Evolutionary conservation across 2,888 invertebrate genomes (phyloP).

Genomic region (Lithophane socia): DNA sequence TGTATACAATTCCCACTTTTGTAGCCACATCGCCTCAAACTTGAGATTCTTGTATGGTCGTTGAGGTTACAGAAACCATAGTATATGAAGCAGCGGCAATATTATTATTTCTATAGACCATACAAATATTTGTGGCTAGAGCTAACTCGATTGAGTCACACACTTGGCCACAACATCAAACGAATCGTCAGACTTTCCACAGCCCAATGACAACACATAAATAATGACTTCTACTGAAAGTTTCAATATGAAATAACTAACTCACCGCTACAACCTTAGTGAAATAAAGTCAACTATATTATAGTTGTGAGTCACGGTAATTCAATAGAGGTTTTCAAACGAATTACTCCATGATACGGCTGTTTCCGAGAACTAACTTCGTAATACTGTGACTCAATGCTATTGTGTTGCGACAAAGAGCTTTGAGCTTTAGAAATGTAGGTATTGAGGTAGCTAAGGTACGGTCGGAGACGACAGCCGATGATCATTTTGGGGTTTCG

Average conservation of each 20-base stretch:
- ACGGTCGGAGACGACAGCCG: neutral
- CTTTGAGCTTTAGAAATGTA: constrained; percentile 33
- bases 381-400: constrained; percentile 65
- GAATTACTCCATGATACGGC: constrained; percentile 58
- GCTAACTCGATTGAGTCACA: neutral
- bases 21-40: neutral
- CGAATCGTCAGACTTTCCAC: constrained; percentile 27
- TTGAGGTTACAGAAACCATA: neutral
- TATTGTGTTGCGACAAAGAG: constrained; percentile 37
- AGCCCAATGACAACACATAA: constrained; percentile 9
- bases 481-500: neutral
- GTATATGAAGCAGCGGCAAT: too few relatives aligned
- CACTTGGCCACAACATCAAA: neutral
- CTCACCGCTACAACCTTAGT: neutral
- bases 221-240: constrained; percentile 32
- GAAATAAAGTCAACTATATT: constrained; percentile 39
- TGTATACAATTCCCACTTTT: neutral
- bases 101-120: neutral
- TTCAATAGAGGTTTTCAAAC: constrained; percentile 63
- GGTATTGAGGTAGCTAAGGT: neutral
- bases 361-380: constrained; percentile 65
- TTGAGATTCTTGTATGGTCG: neutral
- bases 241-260: constrained; percentile 12
- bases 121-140: too few relatives aligned
- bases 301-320: constrained; percentile 65